Evolutionary conservation across 2,797 vertebrate genomes (phyloP).

Genomic region (Thaleichthys pacificus): DNA sequence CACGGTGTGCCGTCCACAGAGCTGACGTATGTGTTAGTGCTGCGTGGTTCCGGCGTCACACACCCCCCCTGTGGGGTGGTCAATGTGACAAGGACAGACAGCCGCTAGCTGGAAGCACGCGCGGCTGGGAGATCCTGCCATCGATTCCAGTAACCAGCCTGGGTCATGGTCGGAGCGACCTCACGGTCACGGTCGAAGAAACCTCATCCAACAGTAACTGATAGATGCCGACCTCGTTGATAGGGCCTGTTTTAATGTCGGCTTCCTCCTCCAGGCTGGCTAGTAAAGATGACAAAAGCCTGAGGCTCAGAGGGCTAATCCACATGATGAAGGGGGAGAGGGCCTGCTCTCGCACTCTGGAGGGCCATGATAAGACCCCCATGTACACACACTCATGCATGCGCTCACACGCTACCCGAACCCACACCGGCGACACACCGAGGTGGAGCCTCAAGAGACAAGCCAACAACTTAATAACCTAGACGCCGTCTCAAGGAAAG

Average conservation of each 20-base stretch:
- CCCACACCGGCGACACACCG: background rate
- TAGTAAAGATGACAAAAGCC: slow-evolving; percentile 36
- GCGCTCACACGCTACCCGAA: background rate
- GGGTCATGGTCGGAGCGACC: background rate
- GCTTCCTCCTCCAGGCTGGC: background rate
- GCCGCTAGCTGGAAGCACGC: background rate
- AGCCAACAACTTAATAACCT: slow-evolving; percentile 23
- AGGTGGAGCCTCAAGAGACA: background rate
- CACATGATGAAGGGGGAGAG: slow-evolving; percentile 42
- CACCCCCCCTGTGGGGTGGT: too few species aligned
- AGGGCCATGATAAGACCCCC: slow-evolving; percentile 37
- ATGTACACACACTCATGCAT: background rate
- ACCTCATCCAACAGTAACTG: background rate
- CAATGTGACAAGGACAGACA: background rate
- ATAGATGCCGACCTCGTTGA: background rate
- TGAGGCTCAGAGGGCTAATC: slow-evolving; percentile 31
- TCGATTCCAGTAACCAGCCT: background rate
- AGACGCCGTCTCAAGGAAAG: slow-evolving; percentile 10
- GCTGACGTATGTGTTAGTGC: too few species aligned
- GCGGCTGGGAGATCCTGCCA: background rate
- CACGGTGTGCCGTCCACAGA: too few species aligned
- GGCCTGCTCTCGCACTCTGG: slow-evolving; percentile 25
- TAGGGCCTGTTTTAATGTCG: background rate
- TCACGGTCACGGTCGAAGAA: background rate
- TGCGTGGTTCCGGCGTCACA: too few species aligned